These are phyloP conservation scores for Theodoxus fluviatilis DNA, from an alignment of 2,888 invertebrate genomes.

Conservation along the genomic window DNA sequence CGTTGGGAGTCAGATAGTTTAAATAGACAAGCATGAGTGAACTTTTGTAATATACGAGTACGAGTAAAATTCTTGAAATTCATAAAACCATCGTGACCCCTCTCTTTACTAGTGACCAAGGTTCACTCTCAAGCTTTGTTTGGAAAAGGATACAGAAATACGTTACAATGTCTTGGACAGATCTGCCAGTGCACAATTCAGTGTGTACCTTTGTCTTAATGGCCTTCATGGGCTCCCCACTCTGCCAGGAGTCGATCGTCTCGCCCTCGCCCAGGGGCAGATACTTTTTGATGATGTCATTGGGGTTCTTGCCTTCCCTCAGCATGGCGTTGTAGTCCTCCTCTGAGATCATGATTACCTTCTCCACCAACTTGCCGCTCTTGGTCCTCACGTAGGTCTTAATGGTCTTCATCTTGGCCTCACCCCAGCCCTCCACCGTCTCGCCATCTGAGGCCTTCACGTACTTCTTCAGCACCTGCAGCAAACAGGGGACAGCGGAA, in stretches of 20 bases:
- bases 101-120: no score
- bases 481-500: constrained; percentile 1
- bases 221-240: constrained; percentile 61
- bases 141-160: no score
- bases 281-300: constrained; percentile 59
- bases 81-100: no score
- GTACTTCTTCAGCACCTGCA: constrained; percentile 52
- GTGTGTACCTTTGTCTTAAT: constrained; percentile 54
- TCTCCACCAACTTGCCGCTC: constrained; percentile 62
- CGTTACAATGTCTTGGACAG: no score
- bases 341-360: constrained; percentile 61
- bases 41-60: no score
- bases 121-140: no score
- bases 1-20: no score
- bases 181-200: no score
- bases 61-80: no score
- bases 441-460: constrained; percentile 52
- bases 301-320: constrained; percentile 49
- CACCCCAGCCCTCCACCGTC: constrained; percentile 62
- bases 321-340: constrained; percentile 62
- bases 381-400: constrained; percentile 63
- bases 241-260: constrained; percentile 59
- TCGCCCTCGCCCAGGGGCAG: constrained; percentile 58
- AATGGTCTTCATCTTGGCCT: constrained; percentile 62
- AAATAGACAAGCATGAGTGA: no score